Evolutionary conservation across 2,888 invertebrate species (phyloP), one percentile per base, ranked within the genome.

Genomic region (Hirtodrosophila alboralis): DNA sequence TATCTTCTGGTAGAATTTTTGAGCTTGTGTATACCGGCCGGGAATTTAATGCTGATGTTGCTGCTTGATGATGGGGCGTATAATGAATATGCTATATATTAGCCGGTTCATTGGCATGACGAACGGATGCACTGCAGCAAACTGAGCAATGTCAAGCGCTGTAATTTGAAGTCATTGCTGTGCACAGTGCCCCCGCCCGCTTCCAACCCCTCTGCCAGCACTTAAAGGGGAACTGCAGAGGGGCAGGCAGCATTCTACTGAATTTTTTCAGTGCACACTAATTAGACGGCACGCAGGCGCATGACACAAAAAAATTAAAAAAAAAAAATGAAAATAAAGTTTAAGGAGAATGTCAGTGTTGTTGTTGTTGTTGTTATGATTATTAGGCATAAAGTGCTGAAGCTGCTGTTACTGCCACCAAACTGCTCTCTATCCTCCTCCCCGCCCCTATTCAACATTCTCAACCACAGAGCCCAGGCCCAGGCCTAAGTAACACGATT

Each of bases 401-500:
- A 37, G 56, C 44, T 68, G 68, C 43, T 45, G 54, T 13, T 54
- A 47, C 14, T 60, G 59, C 26, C 48, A 12, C 37, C 23, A 6
- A 1, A 6, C 18, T 5, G 1, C 4, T 2, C 18, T 5, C 18
- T 18, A 5, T 18, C 18, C 18, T 5, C 5, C 4, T 18, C 18
- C 18, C 18, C 2, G 18, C 5, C 18, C 18, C 18, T n/a, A n/a
- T n/a, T n/a, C n/a, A n/a, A 5, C 23, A 23, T 4, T 4, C 23
- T 7, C 6, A 23, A 6, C 7, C 23, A 6, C 18, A 18, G 18
- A n/a, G 18, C 18, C 18, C 23, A 23, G 41, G 59, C 59, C 41
- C 57, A 61, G 68, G 61, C 60, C 84, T 73, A 84, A 81, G 84
- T 78, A 84, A 84, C 83, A 81, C 72, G 78, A 73, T 83, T 81